Conservation (phyloP, 2,888 invertebrate species). For the Danaus chrysippus region DNA sequence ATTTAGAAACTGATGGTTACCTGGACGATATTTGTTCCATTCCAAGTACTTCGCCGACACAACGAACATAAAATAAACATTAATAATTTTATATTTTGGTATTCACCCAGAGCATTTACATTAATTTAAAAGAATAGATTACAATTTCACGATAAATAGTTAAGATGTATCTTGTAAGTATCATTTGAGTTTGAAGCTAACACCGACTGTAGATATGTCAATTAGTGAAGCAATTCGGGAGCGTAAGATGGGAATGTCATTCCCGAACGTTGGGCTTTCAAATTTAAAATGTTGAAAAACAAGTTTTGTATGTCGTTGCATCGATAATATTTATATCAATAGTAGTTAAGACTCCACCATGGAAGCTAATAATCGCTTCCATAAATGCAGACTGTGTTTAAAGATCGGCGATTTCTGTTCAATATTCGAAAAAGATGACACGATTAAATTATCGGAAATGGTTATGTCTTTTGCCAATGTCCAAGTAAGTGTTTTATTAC, state of each 20-base stretch:
- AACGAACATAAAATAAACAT: too few species aligned
- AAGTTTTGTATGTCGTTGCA: constrained; percentile 17
- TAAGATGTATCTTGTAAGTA: too few species aligned
- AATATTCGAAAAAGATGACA: constrained; percentile 72
- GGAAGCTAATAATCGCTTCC: constrained; percentile 45
- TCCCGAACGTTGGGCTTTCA: constrained; percentile 14
- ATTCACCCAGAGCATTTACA: too few species aligned
- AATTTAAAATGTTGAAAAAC: constrained; percentile 24
- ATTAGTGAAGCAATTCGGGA: not conserved
- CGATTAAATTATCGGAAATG: constrained; percentile 69
- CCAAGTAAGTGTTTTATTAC: constrained; percentile 46
- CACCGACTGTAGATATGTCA: not conserved
- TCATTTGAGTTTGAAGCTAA: too few species aligned
- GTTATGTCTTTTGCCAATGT: constrained; percentile 70
- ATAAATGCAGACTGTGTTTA: constrained; percentile 69
- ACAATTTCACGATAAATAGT: too few species aligned
- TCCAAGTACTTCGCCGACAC: too few species aligned
- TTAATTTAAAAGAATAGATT: too few species aligned
- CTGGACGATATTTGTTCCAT: too few species aligned
- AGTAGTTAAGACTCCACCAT: constrained; percentile 13
- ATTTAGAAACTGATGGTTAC: too few species aligned
- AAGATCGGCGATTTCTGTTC: constrained; percentile 74
- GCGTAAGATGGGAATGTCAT: too few species aligned
- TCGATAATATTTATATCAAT: constrained; percentile 1
- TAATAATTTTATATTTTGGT: too few species aligned